Base-by-base conservation (phyloP, 2,113 vertebrate species). In the Dipodomys spectabilis region DNA sequence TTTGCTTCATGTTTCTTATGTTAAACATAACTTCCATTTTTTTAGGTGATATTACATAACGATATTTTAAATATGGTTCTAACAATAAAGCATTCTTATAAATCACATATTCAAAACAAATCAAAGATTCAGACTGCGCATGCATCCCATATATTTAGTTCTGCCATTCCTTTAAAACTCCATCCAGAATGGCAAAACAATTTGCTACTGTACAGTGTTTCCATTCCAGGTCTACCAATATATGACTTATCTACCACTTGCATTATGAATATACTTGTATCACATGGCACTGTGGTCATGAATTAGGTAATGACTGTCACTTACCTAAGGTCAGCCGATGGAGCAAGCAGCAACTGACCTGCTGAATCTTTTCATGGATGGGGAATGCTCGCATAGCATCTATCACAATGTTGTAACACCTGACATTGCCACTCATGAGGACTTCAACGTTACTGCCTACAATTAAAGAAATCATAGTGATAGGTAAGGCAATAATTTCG, bases 371-470 rank as follows among this genome's bases (percentile, higher is more conserved):
- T 98, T 99, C 99, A 83, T 80, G 98, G 4, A 74, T 78, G 4
- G 99, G 98, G 95, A 99, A 99, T 1, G 97, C 93, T 79, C 98
- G 98, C 99, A 99, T 99, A 71, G 98, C 98, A 49, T 98, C 97
- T 77, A 98, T 98, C 93, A 99, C 96, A 27, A 98, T 5, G 82
- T 98, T 99, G 95, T 99, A 99, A 97, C 99, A 99, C n/a, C 99
- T 98, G 92, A 98, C 98, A 32, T 99, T 98, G 94, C 99, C 99
- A 44, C 99, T 99, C 99, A 99, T 99, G 79, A 99, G 97, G 62
- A 99, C 98, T 98, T 99, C 99, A 86, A 99, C 98, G 86, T 99
- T 99, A 95, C 97, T 99, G 97, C 98, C 99, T 99, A 94, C 81
- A 97, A 94, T 73, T 88, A 82, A 97, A 97, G 92, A 60, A 94